These are phyloP conservation scores for Strigamia maritima DNA, from an alignment of 2,888 invertebrate genomes.

Conservation along the genomic window DNA sequence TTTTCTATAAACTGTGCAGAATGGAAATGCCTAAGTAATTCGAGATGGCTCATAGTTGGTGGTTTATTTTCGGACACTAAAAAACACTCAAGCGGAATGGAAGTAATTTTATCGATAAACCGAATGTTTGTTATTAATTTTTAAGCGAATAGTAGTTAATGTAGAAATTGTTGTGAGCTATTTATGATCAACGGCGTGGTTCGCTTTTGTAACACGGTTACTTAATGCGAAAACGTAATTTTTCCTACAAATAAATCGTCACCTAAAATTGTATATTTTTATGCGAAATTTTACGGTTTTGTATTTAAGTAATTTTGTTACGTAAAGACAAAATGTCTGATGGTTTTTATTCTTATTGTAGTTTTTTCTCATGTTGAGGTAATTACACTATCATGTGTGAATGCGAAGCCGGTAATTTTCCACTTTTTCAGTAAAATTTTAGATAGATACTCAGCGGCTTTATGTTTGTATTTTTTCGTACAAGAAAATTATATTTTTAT, in stretches of 20 bases:
- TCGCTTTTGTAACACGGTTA: neutral
- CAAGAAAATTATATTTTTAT: neutral
- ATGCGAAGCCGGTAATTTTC: neutral
- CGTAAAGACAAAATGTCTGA: neutral
- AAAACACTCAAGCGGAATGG: neutral
- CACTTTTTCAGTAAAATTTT: neutral
- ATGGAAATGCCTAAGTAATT: neutral
- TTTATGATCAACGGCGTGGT: constrained; percentile 15
- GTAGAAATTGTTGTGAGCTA: neutral
- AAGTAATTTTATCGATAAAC: neutral
- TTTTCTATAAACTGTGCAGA: neutral
- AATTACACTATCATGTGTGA: constrained; percentile 6
- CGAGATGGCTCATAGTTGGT: neutral
- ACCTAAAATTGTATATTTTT: too few relatives aligned
- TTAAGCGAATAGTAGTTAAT: neutral
- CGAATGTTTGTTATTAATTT: constrained; percentile 1
- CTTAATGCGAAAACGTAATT: constrained; percentile 13
- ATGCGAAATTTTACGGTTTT: constrained; percentile 8
- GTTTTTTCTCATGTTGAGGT: neutral
- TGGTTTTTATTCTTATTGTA: neutral
- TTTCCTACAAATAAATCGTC: too few relatives aligned
- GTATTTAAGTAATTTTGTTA: constrained; percentile 16
- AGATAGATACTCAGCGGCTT: neutral
- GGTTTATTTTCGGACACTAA: neutral
- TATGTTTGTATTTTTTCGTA: neutral